Evolutionary conservation across 2,888 invertebrate species (phyloP).

Genomic region (Rutpela maculata): DNA sequence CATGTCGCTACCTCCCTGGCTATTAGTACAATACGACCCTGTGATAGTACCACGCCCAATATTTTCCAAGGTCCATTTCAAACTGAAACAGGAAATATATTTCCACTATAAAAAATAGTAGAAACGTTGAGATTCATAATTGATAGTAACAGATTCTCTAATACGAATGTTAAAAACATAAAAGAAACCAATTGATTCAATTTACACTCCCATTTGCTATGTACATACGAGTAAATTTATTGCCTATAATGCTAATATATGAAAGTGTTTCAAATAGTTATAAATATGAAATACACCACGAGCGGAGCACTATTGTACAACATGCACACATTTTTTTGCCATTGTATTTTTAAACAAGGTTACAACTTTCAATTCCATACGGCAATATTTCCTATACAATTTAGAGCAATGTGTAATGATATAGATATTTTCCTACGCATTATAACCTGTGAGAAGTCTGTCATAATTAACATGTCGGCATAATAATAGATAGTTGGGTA

Average conservation of each 20-base stretch:
- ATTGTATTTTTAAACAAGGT: slow-evolving; percentile 50
- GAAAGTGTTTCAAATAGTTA: slow-evolving; percentile 23
- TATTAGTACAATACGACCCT: no score
- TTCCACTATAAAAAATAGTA: not conserved
- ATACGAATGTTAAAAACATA: not conserved
- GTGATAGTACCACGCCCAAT: not conserved
- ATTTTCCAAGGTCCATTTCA: not conserved
- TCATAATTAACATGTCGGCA: slow-evolving; percentile 9
- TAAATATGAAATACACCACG: slow-evolving; percentile 7
- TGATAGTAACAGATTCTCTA: not conserved
- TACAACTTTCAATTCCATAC: slow-evolving; percentile 47
- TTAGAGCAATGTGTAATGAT: slow-evolving; percentile 29
- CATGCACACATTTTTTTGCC: slow-evolving; percentile 37
- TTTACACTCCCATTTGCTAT: not conserved
- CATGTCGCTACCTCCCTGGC: no score
- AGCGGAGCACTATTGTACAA: slow-evolving; percentile 8
- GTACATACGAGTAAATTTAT: not conserved
- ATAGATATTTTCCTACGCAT: slow-evolving; percentile 7
- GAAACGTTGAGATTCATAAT: not conserved
- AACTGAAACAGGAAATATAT: not conserved
- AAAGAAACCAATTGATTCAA: not conserved
- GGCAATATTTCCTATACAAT: slow-evolving; percentile 42
- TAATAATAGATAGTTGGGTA: not conserved
- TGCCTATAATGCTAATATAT: slow-evolving; percentile 14
- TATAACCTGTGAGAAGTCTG: slow-evolving; percentile 7